Evolutionary conservation across 2,888 invertebrate genomes (phyloP), one percentile per base, ranked within the genome.

Genomic region (Melinaea menophilus): DNA sequence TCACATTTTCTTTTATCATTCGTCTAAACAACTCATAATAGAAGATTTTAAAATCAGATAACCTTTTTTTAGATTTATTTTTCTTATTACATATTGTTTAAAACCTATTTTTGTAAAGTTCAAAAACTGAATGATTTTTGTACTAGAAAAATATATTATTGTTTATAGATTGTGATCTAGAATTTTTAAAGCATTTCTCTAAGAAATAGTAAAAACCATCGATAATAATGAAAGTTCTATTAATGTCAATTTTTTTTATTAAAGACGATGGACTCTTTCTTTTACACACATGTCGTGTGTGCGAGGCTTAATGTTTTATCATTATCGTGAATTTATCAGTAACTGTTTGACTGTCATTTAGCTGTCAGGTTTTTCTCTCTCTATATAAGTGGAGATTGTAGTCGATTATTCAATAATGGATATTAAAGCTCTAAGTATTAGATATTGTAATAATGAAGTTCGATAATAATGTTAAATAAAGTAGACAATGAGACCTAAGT

Each of bases 401-500:
- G 55, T 58, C 55, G 67, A 63, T 67, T 66, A 61, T 65, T 69
- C 56, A 69, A 67, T 66, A 63, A 68, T 68, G 68, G 37, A 61
- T 64, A 56, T 56, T 56, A 62, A 62, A 58, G 37, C 22, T 59
- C 58, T 66, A 31, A 64, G 55, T 11, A 22, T 45, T 51, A 56
- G 55, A 41, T 61, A 63, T 41, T 61, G 51, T 48, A 37, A 55
- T 54, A 37, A 56, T 55, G 55, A 64, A 34, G 55, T 45, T 54
- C 31, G 56, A 33, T 35, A 63, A 51, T 45, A 72, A 59, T 73
- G 73, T 71, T 72, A 70, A 75, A 74, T 75, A 71, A 82, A 77
- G 74, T 80, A 81, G 73, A 79, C 74, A 68, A 80, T 79, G 79
- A 71, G 77, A 65, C 68, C 63, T 69, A 74, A 79, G 58, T 59